phyloP scores from a whole-genome alignment of 2,888 invertebrate genomes.

The Chelonus formosanus region DNA sequence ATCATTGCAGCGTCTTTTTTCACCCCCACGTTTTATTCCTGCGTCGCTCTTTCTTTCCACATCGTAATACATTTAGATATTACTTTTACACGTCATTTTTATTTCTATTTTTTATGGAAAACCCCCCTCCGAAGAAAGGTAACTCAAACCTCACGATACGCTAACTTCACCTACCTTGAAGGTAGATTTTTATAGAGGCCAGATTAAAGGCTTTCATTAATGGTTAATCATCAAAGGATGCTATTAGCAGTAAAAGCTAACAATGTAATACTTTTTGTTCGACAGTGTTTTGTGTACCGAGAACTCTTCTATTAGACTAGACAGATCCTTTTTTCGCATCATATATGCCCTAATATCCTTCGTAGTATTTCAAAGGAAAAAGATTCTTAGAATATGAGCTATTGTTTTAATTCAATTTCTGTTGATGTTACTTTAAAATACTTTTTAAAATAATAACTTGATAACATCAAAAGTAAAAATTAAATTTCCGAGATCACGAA shows the following conservation, averaged over 20 bases:
- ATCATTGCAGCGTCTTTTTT: conserved; percentile 11
- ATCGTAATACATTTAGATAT: no score
- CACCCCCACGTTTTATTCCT: no score
- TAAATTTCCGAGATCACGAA: no score
- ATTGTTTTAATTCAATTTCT: no score
- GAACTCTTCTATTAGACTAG: background rate
- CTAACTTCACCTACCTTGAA: background rate
- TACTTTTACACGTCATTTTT: background rate
- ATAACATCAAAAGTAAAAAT: no score
- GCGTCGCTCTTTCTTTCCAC: background rate
- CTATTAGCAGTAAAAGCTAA: conserved; percentile 51
- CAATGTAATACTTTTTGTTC: conserved; percentile 54
- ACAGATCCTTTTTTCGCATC: no score
- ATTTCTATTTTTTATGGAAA: background rate
- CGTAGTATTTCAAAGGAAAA: no score
- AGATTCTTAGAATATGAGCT: no score
- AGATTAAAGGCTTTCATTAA: conserved; percentile 53
- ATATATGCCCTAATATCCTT: no score
- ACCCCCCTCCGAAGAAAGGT: background rate
- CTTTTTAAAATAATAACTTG: no score
- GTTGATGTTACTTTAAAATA: no score
- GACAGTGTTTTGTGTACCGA: background rate
- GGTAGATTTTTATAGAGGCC: conserved; percentile 39
- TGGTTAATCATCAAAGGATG: conserved; percentile 55
- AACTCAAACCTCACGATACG: background rate